Evolutionary conservation across 92 coral and sea anemone species (phyloP), one percentile per base, ranked within the genome.

Genomic region (Muricea muricata): DNA sequence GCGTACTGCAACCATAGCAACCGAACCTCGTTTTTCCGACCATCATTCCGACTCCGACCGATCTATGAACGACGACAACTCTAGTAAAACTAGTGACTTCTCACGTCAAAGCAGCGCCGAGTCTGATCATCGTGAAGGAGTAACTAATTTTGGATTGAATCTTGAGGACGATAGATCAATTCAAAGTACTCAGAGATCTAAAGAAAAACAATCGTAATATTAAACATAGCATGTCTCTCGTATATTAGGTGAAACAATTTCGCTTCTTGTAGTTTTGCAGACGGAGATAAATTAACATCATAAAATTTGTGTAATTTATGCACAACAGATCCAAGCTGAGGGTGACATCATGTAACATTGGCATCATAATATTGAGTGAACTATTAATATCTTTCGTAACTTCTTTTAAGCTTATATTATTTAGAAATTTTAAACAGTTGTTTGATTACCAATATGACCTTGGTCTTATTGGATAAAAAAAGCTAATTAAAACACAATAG

Each of bases 151-250:
- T 12, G 70, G 70, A 30, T 32, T 63, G 39, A 26, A 63, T 63
- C 18, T 63, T n/a, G 61, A 54, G 6, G 37, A 63, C 34, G 39
- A 63, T 13, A 8, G 0, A 28, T 63, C 70, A 1, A 2, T 63
- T 63, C 18, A 32, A 15, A 63, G 8, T 24, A 6, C 1, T 25
- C 37, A 63, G 39, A 29, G 39, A 63, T 2, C 30, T 2, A 63
- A 63, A 63, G 70, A 63, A 26, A 63, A 63, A 28, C 70, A 63
- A 34, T 60, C 68, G 68, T 60, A 34, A 60, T n/a, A n/a, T n/a
- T n/a, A n/a, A n/a, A n/a, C n/a, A n/a, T n/a, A n/a, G n/a, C n/a
- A n/a, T n/a, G n/a, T n/a, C n/a, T n/a, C n/a, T n/a, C n/a, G n/a
- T n/a, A n/a, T n/a, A n/a, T n/a, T n/a, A n/a, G n/a, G n/a, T n/a